These are phyloP conservation scores for Thereva unica DNA, from an alignment of 2,888 invertebrate genomes.

Conservation along the genomic window DNA sequence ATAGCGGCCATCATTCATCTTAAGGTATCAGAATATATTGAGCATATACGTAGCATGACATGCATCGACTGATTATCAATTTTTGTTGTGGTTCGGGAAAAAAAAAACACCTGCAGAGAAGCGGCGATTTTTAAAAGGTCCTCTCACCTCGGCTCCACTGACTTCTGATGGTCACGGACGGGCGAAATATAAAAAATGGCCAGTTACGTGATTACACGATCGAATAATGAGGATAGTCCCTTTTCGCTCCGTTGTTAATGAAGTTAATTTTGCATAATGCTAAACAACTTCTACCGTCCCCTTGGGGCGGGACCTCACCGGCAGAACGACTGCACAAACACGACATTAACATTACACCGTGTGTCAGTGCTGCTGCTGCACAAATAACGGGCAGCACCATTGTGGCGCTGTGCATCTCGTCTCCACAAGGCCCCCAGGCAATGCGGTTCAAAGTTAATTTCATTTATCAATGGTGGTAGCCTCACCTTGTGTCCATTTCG, in stretches of 20 bases:
- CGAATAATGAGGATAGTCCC: slow-evolving; percentile 6
- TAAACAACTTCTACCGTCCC: neutral
- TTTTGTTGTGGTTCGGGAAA: neutral
- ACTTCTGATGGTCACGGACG: neutral
- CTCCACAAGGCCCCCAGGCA: neutral
- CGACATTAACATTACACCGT: slow-evolving; percentile 8
- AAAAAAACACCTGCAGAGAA: slow-evolving; percentile 18
- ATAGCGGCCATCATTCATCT: slow-evolving; percentile 14
- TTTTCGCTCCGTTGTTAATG: slow-evolving; percentile 22
- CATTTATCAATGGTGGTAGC: neutral
- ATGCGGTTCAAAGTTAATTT: slow-evolving; percentile 6
- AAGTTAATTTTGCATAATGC: slow-evolving; percentile 21
- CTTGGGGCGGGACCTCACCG: neutral
- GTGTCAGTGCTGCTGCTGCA: neutral
- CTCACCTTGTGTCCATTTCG: slow-evolving; percentile 13
- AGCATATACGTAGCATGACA: too few species aligned
- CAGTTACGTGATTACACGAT: slow-evolving; percentile 14
- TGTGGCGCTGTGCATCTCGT: neutral
- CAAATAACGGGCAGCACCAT: neutral
- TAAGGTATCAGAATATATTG: neutral
- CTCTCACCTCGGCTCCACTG: neutral
- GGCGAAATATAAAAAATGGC: slow-evolving; percentile 11
- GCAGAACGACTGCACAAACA: slow-evolving; percentile 2
- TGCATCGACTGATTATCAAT: slow-evolving; percentile 9
- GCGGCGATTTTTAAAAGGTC: slow-evolving; percentile 14